A percentile compares a stretch with the other conserved stretches of the same genome.
phyloP scores from a whole-genome alignment of 2,113 vertebrate genomes.

The Petrocephalus zakoni region DNA sequence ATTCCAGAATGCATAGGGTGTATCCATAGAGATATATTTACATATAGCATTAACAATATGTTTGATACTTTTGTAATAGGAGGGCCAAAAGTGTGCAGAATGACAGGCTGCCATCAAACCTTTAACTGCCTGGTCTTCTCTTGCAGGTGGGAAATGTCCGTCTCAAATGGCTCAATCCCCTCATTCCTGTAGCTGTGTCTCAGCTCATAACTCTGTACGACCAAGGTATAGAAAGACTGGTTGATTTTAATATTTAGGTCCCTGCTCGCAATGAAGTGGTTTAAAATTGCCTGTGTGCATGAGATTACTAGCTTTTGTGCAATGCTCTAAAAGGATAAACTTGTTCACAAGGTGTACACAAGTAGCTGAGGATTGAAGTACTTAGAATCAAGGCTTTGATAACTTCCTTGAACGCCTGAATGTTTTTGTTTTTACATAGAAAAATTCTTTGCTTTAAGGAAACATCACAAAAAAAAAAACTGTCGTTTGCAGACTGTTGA shows the following conservation, averaged over 20 bases:
- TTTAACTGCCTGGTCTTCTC: conserved; percentile 74
- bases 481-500: neutral
- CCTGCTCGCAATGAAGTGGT: neutral
- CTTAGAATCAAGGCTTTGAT: conserved; percentile 26
- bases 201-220: conserved; percentile 64
- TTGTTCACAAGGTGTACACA: neutral
- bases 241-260: neutral
- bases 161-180: conserved; percentile 75
- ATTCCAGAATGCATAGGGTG: neutral
- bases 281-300: neutral
- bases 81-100: neutral
- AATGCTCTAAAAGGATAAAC: neutral
- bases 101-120: conserved; percentile 48
- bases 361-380: conserved; percentile 12
- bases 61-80: too few relatives aligned
- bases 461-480: neutral
- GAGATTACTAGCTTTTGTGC: conserved; percentile 5
- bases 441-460: conserved; percentile 2
- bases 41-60: neutral
- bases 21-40: neutral
- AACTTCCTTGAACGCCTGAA: conserved; percentile 17
- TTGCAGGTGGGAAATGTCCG: conserved; percentile 68
- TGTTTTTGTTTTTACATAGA: neutral
- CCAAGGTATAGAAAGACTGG: neutral
- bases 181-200: conserved; percentile 67